These are phyloP conservation scores for Psilanteris sp. DNA, from an alignment of 1,140 invertebrate species.

Conservation along the genomic window DNA sequence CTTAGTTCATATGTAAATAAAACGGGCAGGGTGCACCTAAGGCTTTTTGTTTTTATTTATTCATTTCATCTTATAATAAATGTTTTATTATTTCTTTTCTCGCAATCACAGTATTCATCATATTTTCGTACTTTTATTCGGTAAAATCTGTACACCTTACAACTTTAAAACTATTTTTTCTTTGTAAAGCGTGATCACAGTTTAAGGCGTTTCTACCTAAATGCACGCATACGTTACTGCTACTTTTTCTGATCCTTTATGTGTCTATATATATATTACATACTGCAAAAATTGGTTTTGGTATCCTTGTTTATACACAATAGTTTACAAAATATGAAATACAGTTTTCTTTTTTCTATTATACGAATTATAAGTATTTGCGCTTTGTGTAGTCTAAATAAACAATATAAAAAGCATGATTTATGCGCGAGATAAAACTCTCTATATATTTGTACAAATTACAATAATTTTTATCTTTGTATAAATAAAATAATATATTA, in stretches of 20 bases:
- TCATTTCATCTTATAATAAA: slow-evolving; percentile 22
- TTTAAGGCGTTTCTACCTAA: slow-evolving; percentile 69
- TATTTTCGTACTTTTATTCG: slow-evolving; percentile 69
- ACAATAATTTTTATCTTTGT: too few species aligned
- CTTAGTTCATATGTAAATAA: slow-evolving; percentile 66
- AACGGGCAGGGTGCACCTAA: slow-evolving; percentile 67
- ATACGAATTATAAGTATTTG: too few species aligned
- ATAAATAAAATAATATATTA: too few species aligned
- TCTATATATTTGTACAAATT: too few species aligned
- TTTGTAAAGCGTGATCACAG: slow-evolving; percentile 76
- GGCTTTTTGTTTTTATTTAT: slow-evolving; percentile 45
- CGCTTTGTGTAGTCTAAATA: too few species aligned
- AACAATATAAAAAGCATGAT: too few species aligned
- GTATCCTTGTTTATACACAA: slow-evolving; percentile 19
- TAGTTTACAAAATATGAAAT: too few species aligned
- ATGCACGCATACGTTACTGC: slow-evolving; percentile 58
- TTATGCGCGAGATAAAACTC: too few species aligned
- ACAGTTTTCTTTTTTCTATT: too few species aligned
- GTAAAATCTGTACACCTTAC: slow-evolving; percentile 66
- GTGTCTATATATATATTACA: slow-evolving; percentile 34
- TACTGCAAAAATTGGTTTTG: slow-evolving; percentile 25
- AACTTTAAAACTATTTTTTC: slow-evolving; percentile 69
- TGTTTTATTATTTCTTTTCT: slow-evolving; percentile 13
- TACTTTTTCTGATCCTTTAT: slow-evolving; percentile 55
- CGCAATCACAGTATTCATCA: slow-evolving; percentile 68